Percentiles rank a stretch among this genome's conserved stretches.
phyloP scores from a whole-genome alignment of 2,113 vertebrate genomes.

The Poecilia latipinna region DNA sequence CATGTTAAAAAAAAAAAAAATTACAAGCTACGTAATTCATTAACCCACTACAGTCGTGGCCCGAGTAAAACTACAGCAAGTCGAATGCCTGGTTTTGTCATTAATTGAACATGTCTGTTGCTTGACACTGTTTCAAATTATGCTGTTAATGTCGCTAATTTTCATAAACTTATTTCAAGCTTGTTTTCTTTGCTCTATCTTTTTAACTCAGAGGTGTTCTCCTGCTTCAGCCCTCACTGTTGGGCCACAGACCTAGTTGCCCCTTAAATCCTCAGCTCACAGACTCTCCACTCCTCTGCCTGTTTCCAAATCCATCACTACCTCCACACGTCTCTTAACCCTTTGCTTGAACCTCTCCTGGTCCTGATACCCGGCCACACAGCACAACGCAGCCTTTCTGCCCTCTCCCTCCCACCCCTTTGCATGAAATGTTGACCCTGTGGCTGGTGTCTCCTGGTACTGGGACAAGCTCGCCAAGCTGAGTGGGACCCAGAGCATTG shows the following conservation, averaged over 20 bases:
- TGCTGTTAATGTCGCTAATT: neutral
- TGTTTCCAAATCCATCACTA: neutral
- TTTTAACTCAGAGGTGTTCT: neutral
- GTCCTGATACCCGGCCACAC: neutral
- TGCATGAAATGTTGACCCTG: conserved; percentile 62
- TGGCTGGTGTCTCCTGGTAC: conserved; percentile 75
- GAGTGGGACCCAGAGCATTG: conserved; percentile 55
- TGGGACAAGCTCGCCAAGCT: conserved; percentile 51
- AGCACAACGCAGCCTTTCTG: conserved; percentile 5
- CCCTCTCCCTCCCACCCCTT: conserved; percentile 15
- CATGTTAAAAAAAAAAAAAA: too few species aligned
- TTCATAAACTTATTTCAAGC: neutral
- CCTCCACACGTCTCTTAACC: conserved; percentile 12
- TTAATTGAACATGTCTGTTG: too few species aligned
- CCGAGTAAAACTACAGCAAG: too few species aligned
- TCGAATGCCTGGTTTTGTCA: neutral
- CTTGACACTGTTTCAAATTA: neutral
- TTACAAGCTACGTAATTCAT: too few species aligned
- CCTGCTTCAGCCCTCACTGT: neutral
- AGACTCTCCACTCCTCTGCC: neutral
- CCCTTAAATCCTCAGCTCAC: neutral
- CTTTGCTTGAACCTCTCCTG: neutral
- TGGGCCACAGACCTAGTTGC: neutral
- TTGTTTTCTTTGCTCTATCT: neutral
- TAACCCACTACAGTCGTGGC: too few species aligned